Evolutionary conservation across 1,140 invertebrate species (phyloP), one percentile per base, ranked within the genome.

Genomic region (Mylabris phalerata): DNA sequence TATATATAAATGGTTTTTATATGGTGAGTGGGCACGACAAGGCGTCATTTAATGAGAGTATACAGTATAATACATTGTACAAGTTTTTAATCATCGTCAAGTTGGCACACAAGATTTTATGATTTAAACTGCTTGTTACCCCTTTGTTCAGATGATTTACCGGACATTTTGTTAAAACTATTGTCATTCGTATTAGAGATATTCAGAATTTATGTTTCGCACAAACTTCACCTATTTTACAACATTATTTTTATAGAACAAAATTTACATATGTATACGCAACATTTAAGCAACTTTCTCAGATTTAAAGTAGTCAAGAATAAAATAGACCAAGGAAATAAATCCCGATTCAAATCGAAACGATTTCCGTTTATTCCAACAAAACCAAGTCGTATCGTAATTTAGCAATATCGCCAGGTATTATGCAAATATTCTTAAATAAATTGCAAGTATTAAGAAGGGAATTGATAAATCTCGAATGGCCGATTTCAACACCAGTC

Each of bases 31-130:
- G 50, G 50, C 42, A 42, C 50, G 42, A 54, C 51, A 54, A 26
- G 43, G 51, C 51, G 51, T 54, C 51, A 54, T 46, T 46, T 54
- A 54, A 54, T 45, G 51, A 54, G 43, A 54, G 51, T 54, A 46
- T 27, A 54, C 27, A 9, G 32, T 32, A 19, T 19, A 19, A 43
- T 27, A 54, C 51, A 54, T 46, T 54, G 51, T 46, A 41, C 25
- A 43, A 26, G 51, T 54, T 54, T 54, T 54, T 54, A 54, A 54
- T 54, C 51, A 38, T 45, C 51, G 25, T 52, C 50, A 42, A 52
- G n/a, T 48, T 48, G 24, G 46, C 46, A 48, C 46, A 27, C 24
- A 13, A 13, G 4, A 48, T 48, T 48, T 50, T 25, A 50, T 27
- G 49, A 41, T 39, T 40, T 41, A 11, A 41, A 32, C 7, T 32